Conservation (phyloP, 2,888 invertebrate genomes). For the Steinernema carpocapsae region DNA sequence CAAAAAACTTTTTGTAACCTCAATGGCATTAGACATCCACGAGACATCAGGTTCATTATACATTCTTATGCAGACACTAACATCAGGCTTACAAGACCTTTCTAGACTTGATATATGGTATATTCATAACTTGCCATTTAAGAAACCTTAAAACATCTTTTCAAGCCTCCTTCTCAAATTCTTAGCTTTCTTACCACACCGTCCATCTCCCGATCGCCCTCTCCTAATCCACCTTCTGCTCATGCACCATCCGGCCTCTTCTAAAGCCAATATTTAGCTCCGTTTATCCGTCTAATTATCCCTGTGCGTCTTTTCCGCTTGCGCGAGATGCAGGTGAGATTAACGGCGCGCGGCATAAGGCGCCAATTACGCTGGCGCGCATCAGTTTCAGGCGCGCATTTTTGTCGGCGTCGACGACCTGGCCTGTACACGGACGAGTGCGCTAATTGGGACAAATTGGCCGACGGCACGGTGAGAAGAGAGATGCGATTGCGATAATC, state of each 20-base stretch:
- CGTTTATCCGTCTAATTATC: slow-evolving; percentile 12
- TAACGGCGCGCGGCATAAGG: neutral
- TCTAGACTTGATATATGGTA: too few relatives aligned
- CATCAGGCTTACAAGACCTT: too few relatives aligned
- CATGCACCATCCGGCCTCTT: neutral
- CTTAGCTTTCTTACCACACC: too few relatives aligned
- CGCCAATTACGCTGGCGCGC: neutral
- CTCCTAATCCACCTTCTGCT: neutral
- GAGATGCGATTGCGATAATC: slow-evolving; percentile 32
- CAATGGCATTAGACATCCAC: too few relatives aligned
- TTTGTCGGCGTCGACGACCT: slow-evolving; percentile 11
- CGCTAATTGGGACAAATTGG: neutral
- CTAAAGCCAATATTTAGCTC: neutral
- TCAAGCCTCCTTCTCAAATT: too few relatives aligned
- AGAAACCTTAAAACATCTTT: too few relatives aligned
- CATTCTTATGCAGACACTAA: too few relatives aligned
- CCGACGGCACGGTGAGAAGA: slow-evolving; percentile 31
- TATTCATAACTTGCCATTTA: too few relatives aligned
- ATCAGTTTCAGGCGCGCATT: neutral
- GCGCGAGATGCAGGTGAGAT: slow-evolving; percentile 29
- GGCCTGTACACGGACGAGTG: neutral
- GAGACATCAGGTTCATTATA: too few relatives aligned
- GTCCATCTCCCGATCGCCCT: neutral
- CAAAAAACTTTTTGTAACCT: too few relatives aligned
- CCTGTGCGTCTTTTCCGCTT: neutral